phyloP scores from a whole-genome alignment of 2,888 invertebrate species.

The Sussaba pulchella region DNA sequence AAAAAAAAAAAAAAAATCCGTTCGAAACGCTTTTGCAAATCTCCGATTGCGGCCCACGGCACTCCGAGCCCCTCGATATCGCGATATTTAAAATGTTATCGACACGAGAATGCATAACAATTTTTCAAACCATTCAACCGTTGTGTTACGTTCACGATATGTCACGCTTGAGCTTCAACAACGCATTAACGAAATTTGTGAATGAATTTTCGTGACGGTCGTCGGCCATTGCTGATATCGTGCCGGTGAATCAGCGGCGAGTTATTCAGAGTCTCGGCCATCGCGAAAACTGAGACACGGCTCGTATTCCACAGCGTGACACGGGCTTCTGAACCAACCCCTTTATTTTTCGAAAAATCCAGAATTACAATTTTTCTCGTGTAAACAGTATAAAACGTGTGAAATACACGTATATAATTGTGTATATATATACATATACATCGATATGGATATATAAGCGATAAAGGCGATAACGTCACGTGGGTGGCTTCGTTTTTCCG shows the following conservation, averaged over 20 bases:
- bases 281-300: not conserved
- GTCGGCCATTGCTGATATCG: conserved; percentile 52
- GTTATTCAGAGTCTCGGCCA: not conserved
- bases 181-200: not conserved
- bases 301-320: not conserved
- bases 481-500: not conserved
- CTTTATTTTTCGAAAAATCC: not conserved
- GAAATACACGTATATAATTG: not conserved
- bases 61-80: not conserved
- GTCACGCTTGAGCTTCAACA: not conserved
- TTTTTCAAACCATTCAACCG: not conserved
- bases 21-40: not conserved
- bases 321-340: too few species aligned
- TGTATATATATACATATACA: too few species aligned
- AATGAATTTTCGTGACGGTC: conserved; percentile 3
- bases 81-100: not conserved
- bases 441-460: not conserved
- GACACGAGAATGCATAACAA: not conserved
- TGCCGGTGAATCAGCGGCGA: conserved; percentile 44
- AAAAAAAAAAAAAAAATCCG: too few species aligned
- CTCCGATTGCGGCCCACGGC: not conserved
- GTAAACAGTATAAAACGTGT: not conserved
- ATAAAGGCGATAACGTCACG: conserved; percentile 9
- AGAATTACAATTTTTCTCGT: not conserved
- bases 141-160: not conserved